phyloP scores from a whole-genome alignment of 37 sponge, comb jelly and placozoan genomes.

The Oscarella lobularis region DNA sequence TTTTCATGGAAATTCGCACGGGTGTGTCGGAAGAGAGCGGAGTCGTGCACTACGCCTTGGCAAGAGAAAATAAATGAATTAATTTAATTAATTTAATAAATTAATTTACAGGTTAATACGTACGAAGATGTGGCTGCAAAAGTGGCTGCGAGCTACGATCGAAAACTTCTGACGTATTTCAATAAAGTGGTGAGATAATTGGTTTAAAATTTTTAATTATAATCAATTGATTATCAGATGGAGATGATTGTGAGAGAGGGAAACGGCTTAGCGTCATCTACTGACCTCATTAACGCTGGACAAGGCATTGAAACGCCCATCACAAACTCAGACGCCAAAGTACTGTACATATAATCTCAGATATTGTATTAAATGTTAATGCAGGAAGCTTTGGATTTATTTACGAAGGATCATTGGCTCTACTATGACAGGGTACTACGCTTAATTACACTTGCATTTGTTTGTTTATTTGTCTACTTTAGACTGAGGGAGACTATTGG shows the following conservation, averaged over 20 bases:
- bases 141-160: background rate
- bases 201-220: no score
- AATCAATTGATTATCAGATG: background rate
- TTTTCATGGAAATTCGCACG: constrained; percentile 12
- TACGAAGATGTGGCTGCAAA: background rate
- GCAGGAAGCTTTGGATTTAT: background rate
- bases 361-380: background rate
- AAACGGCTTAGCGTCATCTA: background rate
- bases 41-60: constrained; percentile 5
- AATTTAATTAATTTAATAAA: background rate
- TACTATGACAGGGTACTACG: background rate
- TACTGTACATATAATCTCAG: background rate
- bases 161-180: background rate
- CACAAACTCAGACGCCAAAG: background rate
- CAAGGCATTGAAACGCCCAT: background rate
- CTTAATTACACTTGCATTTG: background rate
- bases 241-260: background rate
- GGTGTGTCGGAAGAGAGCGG: constrained; percentile 18
- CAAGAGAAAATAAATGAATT: background rate
- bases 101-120: background rate
- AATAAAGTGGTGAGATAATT: constrained; percentile 5
- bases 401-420: background rate
- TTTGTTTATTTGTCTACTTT: background rate
- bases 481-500: background rate
- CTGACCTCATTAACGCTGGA: background rate